Evolutionary conservation across 2,797 vertebrate species (phyloP).

Genomic region (Siniperca undulata): DNA sequence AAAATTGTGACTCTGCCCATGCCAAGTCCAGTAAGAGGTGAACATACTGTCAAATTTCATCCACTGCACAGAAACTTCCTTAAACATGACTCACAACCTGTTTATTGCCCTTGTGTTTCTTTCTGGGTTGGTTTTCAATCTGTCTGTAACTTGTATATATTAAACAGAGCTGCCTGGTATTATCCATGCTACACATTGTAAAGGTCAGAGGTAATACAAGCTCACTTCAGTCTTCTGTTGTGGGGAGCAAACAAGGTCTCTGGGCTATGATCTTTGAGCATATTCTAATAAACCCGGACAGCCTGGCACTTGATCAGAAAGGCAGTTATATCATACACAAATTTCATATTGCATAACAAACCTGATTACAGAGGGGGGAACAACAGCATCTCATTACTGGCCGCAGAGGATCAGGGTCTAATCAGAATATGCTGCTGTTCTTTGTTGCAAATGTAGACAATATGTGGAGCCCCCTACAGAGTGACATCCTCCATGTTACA

Average conservation of each 20-base stretch:
- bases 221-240: conserved; percentile 37
- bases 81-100: conserved; percentile 19
- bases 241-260: conserved; percentile 37
- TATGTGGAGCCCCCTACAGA: conserved; percentile 49
- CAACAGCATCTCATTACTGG: conserved; percentile 61
- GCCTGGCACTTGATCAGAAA: conserved; percentile 63
- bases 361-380: conserved; percentile 36
- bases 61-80: not conserved
- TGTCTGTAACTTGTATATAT: conserved; percentile 3
- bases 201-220: conserved; percentile 57
- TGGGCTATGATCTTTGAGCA: conserved; percentile 44
- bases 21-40: conserved; percentile 18
- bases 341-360: conserved; percentile 64
- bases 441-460: conserved; percentile 59
- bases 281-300: conserved; percentile 60
- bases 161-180: conserved; percentile 15
- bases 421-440: conserved; percentile 65
- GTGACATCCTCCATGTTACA: conserved; percentile 35
- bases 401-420: conserved; percentile 54
- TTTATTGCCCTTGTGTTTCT: conserved; percentile 27
- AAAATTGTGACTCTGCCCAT: not conserved
- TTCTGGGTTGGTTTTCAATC: conserved; percentile 9
- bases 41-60: conserved; percentile 14
- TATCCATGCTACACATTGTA: conserved; percentile 29
- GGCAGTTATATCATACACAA: conserved; percentile 52